Evolutionary conservation across 2,113 vertebrate genomes (phyloP).

Genomic region (Muntiacus reevesi): DNA sequence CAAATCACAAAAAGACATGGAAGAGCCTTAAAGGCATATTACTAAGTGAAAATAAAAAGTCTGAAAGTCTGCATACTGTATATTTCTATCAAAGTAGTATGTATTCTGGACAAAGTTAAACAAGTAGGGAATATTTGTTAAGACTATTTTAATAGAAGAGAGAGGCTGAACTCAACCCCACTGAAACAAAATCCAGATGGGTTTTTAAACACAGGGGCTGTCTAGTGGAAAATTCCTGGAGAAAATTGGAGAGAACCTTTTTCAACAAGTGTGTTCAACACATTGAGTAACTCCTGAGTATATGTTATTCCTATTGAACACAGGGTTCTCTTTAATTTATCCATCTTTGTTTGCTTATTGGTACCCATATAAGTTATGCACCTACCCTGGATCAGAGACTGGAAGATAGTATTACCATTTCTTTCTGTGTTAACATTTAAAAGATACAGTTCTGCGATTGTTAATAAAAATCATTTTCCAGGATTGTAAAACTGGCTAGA

Average conservation of each 20-base stretch:
- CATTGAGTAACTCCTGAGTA: neutral
- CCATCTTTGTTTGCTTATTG: neutral
- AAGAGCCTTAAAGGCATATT: neutral
- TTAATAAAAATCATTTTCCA: neutral
- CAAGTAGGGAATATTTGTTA: neutral
- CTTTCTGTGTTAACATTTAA: neutral
- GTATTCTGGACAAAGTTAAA: neutral
- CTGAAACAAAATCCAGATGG: neutral
- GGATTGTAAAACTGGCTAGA: neutral
- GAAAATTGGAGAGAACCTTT: neutral
- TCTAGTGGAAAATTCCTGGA: neutral
- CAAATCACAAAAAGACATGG: neutral
- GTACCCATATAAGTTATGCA: neutral
- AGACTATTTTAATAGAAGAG: neutral
- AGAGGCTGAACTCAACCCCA: neutral
- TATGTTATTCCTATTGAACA: neutral
- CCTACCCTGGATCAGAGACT: fast-evolving
- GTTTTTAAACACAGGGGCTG: neutral
- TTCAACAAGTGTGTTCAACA: neutral
- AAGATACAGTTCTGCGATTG: neutral
- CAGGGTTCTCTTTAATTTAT: neutral
- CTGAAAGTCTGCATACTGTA: neutral
- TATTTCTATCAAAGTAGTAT: neutral
- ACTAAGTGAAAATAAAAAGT: neutral
- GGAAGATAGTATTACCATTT: neutral